Evolutionary conservation across 2,797 vertebrate genomes (phyloP), one percentile per base, ranked within the genome.

Genomic region (Gymnocypris eckloni): DNA sequence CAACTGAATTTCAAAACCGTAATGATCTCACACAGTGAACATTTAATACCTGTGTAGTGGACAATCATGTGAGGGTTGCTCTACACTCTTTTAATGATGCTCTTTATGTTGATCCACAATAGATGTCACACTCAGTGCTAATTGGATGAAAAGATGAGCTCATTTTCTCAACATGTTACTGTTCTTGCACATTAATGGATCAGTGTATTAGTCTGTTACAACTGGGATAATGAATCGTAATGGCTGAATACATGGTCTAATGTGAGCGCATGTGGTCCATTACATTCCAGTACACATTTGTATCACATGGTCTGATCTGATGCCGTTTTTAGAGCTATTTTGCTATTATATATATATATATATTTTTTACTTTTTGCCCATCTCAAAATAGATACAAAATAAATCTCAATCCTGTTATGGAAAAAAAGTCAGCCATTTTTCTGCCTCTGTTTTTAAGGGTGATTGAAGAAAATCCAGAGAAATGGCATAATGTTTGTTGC

Each of bases 91-190:
- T 66, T 86, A 81, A 88, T 89, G 81, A 87, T 81, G 45, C 79
- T 54, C 83, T 67, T 86, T 77, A 79, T 85, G 81, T 72, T 79
- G 69, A 84, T 81, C 77, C 50, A 86, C 84, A 87, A 61, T 90
- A 83, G 87, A 84, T 91, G 86, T 89, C 85, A 81, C 82, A 89
- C 81, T 88, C 73, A 75, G 64, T 89, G 43, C 84, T 90, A 91
- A 86, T 90, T 89, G 87, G 89, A 91, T 90, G 90, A 88, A 90
- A 90, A 90, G 77, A 91, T 76, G 79, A 90, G 86, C 78, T 85
- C 18, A 77, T 90, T 90, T 88, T 82, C 87, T 79, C 61, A 83
- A 89, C 85, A 86, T 77, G 72, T 88, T 89, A 76, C 82, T 86
- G 85, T 90, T 91, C 45, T 59, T 88, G 88, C 37, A 85, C 75